A percentile compares a stretch with the other conserved stretches of the same genome.
Evolutionary conservation across 2,113 vertebrate genomes (phyloP).

Genomic region (Clarias magur): DNA sequence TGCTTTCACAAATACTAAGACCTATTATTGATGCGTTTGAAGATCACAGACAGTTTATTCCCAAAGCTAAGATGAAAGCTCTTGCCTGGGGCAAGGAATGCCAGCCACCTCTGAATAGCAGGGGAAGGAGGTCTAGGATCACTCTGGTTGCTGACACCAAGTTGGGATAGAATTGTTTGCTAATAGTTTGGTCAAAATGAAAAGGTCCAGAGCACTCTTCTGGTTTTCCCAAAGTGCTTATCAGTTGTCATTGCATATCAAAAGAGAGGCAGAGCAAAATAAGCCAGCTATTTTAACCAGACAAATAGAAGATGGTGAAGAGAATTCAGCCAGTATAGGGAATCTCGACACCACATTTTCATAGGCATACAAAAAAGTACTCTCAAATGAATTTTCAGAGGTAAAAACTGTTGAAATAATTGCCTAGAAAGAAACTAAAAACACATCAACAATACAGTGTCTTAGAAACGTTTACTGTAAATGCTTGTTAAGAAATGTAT

Average conservation of each 20-base stretch:
- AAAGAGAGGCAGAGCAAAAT: neutral
- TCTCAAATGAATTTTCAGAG: neutral
- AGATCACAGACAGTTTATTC: conserved; percentile 62
- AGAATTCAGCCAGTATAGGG: neutral
- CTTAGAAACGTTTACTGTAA: neutral
- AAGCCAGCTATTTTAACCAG: neutral
- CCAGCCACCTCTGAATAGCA: conserved; percentile 64
- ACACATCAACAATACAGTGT: neutral
- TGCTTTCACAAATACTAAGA: conserved; percentile 34
- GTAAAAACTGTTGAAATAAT: neutral
- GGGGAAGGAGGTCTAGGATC: conserved; percentile 58
- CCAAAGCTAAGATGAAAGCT: conserved; percentile 71
- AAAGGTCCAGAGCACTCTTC: conserved; percentile 25
- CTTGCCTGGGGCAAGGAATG: conserved; percentile 68
- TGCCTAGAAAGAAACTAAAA: neutral
- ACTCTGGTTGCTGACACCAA: conserved; percentile 61
- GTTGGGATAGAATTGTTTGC: conserved; percentile 41
- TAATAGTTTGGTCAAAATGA: conserved; percentile 48
- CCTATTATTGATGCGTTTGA: conserved; percentile 68
- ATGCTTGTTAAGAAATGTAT: neutral
- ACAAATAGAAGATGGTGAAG: neutral
- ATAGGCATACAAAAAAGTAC: neutral
- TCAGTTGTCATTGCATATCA: conserved; percentile 18
- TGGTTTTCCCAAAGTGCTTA: conserved; percentile 17
- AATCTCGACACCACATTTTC: neutral